Evolutionary conservation across 2,113 vertebrate species (phyloP).

Genomic region (Sinocyclocheilus anophthalmus): DNA sequence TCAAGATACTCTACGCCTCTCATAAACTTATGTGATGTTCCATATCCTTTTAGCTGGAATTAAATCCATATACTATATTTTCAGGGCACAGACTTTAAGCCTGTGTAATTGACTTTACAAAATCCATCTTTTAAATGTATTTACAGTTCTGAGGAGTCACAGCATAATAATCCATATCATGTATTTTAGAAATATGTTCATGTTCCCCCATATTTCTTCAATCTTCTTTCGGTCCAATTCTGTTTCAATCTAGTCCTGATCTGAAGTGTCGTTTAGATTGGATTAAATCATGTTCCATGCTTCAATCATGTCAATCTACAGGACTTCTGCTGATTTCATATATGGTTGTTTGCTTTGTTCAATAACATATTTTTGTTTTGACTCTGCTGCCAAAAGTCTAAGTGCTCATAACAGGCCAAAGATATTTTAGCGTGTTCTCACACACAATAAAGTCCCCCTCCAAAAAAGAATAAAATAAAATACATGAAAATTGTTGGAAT

Average conservation of each 20-base stretch:
- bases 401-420: background rate
- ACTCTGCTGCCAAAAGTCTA: background rate
- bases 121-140: constrained; percentile 3
- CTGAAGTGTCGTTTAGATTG: constrained; percentile 81
- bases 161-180: constrained; percentile 27
- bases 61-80: constrained; percentile 8
- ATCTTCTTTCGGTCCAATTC: constrained; percentile 74
- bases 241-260: constrained; percentile 81
- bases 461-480: background rate
- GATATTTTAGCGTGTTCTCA: background rate
- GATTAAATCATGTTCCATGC: constrained; percentile 70
- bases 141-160: background rate
- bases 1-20: background rate
- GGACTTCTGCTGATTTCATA: constrained; percentile 25
- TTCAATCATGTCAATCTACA: constrained; percentile 44
- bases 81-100: background rate
- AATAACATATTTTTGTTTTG: constrained; percentile 15
- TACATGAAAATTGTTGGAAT: background rate
- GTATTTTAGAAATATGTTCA: constrained; percentile 38
- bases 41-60: constrained; percentile 5
- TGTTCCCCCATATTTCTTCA: constrained; percentile 78
- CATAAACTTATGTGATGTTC: background rate
- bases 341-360: background rate
- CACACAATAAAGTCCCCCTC: background rate
- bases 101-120: constrained; percentile 1